Evolutionary conservation across 2,797 vertebrate genomes (phyloP), one percentile per base, ranked within the genome.

Genomic region (Iguana delicatissima): DNA sequence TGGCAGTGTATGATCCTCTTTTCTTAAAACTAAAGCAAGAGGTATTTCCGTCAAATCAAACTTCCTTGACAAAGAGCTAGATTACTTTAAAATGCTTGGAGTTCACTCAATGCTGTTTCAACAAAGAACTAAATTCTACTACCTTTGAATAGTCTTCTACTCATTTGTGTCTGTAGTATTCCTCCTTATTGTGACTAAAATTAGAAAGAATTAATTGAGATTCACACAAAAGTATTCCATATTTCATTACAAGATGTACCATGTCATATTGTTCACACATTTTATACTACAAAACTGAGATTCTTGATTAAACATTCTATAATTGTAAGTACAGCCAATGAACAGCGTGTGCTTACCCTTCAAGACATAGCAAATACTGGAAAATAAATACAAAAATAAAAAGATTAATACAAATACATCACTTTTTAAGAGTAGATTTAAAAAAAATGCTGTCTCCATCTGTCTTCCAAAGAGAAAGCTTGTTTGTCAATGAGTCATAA

Each of bases 391-490:
- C 13, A 88, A 46, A 93, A 86, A 81, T 82, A 91, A 89, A 89
- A 81, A 92, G 52, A 92, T 73, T 86, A 80, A 76, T 57, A 92
- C 12, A 93, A 89, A 89, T 84, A 92, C 32, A 86, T 69, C 93
- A 91, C 67, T 89, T 87, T 20, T 64, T 93, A 93, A 95, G 89
- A 90, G 29, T 85, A 93, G 84, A 90, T 80, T 95, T 94, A 22
- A 29, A 86, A 90, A 94, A 95, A 97, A 94, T 93, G 93, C 89
- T 95, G 92, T 95, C 93, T 92, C 95, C 93, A 93, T 92, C 93
- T 95, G 95, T 94, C 93, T 93, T 93, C 32, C 90, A 69, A 93
- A 84, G 73, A 86, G n/a, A 64, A 91, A 81, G 86, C 80, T 91
- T 92, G 87, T 64, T 94, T 83, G 83, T 32, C 89, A 93, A 74